Evolutionary conservation across 2,888 invertebrate species (phyloP), one percentile per base, ranked within the genome.

Genomic region (Priocnemis perturbator): DNA sequence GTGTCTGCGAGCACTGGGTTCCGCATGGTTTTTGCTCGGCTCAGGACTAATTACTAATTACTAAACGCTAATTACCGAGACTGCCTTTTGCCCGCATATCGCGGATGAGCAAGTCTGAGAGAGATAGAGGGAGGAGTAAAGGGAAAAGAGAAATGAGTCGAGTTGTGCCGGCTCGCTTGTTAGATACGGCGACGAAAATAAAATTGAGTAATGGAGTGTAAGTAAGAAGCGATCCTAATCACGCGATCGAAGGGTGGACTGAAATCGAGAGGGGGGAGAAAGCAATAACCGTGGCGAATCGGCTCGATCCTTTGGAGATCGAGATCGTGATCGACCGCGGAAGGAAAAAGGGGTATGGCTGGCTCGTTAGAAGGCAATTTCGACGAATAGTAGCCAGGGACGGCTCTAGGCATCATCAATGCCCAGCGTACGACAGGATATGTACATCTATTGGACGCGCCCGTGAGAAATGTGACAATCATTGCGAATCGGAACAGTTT

Each of bases 11-110:
- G 53, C 17, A 23, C 19, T 17, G 45, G 44, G 14, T 0, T 9
- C 15, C 20, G 44, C 53, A 47, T 5, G 57, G 56, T 37, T 47
- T 55, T 65, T 64, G 23, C 60, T 47, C 52, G 14, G 21, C 20
- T 44, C 57, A 50, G 21, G 23, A 45, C 59, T 55, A 77, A 77
- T 71, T 69, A 69, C 69, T 73, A 73, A 78, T 79, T 80, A 75
- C 71, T 68, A 71, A 69, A 71, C 62, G 80, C 71, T 80, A 78
- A 79, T 80, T 76, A 76, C 73, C 75, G 70, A 73, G 78, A 65
- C 69, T 71, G 52, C 57, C 71, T 60, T 64, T 69, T 57, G 60
- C 60, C 53, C 55, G 55, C 44, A 48, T 37, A 37, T 26, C 58
- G 53, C 48, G 26, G 20, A 30, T 14, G 64, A 48, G 17, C 17